These are phyloP conservation scores for Chamaedrilus cognettii DNA, from an alignment of 2,888 invertebrate species.

Conservation along the genomic window DNA sequence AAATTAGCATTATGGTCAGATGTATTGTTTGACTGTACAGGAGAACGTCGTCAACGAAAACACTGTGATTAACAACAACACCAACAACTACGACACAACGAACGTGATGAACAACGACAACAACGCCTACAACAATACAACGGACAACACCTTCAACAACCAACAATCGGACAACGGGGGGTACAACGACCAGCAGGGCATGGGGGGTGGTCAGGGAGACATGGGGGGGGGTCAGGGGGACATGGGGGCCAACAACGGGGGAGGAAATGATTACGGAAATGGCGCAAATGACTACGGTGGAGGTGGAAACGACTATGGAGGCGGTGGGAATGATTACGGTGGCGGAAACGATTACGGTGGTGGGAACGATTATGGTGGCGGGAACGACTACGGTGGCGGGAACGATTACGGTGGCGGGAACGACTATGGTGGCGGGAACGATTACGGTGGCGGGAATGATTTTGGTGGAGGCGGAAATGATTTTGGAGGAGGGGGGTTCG, in stretches of 20 bases:
- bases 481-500: neutral
- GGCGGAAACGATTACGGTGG: neutral
- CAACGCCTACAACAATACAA: neutral
- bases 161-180: too few relatives aligned
- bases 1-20: too few relatives aligned
- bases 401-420: constrained; percentile 16
- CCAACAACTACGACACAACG: constrained; percentile 2
- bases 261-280: too few relatives aligned
- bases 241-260: neutral
- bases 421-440: constrained; percentile 7
- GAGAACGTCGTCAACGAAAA: too few relatives aligned
- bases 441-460: neutral
- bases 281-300: neutral
- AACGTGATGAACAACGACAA: too few relatives aligned
- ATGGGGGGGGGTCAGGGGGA: neutral
- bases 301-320: neutral
- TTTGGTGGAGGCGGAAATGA: neutral
- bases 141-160: neutral
- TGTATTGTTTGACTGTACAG: too few relatives aligned
- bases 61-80: neutral
- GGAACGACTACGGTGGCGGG: neutral
- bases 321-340: neutral
- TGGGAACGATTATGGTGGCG: neutral
- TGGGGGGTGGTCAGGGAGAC: neutral
- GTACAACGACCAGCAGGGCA: too few relatives aligned